Percentiles rank a stretch among this genome's conserved stretches.
Conservation (phyloP, 2,113 vertebrate species). For the Calypte anna region DNA sequence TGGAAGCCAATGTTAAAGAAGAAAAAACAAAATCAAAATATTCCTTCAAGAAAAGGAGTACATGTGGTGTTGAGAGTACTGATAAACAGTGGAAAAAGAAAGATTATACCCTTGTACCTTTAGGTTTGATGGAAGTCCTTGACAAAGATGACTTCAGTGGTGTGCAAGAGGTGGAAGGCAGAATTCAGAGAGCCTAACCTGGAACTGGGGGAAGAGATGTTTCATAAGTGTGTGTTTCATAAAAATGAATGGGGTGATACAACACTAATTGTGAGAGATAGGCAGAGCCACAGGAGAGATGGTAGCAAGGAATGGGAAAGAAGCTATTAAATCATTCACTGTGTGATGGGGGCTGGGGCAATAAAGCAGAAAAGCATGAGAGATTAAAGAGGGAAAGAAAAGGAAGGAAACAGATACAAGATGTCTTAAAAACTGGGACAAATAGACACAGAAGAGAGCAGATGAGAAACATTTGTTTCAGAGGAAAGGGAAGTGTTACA, state of each 20-base stretch:
- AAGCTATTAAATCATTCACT: not conserved
- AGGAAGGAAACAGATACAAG: not conserved
- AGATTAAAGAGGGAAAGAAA: not conserved
- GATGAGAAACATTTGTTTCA: not conserved
- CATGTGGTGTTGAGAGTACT: not conserved
- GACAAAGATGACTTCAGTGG: not conserved
- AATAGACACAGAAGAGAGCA: not conserved
- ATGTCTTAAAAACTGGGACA: not conserved
- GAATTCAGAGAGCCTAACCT: not conserved
- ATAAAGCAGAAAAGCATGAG: not conserved
- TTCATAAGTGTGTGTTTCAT: not conserved
- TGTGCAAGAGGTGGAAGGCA: not conserved
- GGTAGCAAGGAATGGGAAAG: not conserved
- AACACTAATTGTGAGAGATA: not conserved
- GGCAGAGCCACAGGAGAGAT: not conserved
- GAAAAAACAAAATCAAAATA: not conserved
- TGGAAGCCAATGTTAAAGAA: not conserved
- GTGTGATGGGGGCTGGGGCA: not conserved
- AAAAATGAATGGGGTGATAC: not conserved
- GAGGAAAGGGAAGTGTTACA: not conserved
- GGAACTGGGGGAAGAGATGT: accelerated
- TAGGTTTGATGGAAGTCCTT: not conserved
- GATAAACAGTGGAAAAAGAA: not conserved
- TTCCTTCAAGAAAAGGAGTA: not conserved
- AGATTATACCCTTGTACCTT: not conserved